Evolutionary conservation across 2,113 vertebrate genomes (phyloP), one percentile per base, ranked within the genome.

Genomic region (Balaeniceps rex): DNA sequence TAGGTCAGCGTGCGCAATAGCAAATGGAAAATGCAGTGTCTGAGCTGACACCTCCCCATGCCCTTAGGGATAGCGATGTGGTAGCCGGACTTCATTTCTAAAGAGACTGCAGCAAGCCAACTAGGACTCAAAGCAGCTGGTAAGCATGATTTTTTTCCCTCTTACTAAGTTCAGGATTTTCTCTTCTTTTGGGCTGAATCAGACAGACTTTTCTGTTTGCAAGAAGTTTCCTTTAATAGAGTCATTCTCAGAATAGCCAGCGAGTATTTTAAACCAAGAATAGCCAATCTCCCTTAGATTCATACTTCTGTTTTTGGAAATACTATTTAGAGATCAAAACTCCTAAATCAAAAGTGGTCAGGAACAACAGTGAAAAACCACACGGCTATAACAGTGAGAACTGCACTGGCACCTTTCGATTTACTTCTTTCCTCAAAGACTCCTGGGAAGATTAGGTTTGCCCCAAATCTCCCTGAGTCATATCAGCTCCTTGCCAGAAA

Each of bases 31-130:
- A 72, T 34, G 85, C 81, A 91, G 83, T 57, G 86, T 70, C 80
- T 93, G 95, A 95, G 97, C 87, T 96, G 96, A 97, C 89, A 95
- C 94, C 92, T 97, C 83, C 91, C 78, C 0, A 13, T 86, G 95
- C 87, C 95, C 95, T 95, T 87, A 94, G 93, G 92, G 93, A 96
- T 3, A 89, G 93, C 4, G 24, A 78, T 65, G 63, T n/a, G 44
- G 74, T 92, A 96, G 92, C 71, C 12, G 18, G 80, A 58, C 91
- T 94, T 95, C 96, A 96, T 92, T 97, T 96, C 90, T 75, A 90
- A 94, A 61, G 88, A 81, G 96, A 90, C 96, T 79, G 80, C 94
- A 96, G 84, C 94, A 94, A 97, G 79, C 91, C 92, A 81, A 76
- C 80, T 44, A 93, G 94, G 94, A 97, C 92, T 85, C 72, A 19